Evolutionary conservation across 2,888 invertebrate species (phyloP), one percentile per base, ranked within the genome.

Genomic region (Scaptomyza flava): DNA sequence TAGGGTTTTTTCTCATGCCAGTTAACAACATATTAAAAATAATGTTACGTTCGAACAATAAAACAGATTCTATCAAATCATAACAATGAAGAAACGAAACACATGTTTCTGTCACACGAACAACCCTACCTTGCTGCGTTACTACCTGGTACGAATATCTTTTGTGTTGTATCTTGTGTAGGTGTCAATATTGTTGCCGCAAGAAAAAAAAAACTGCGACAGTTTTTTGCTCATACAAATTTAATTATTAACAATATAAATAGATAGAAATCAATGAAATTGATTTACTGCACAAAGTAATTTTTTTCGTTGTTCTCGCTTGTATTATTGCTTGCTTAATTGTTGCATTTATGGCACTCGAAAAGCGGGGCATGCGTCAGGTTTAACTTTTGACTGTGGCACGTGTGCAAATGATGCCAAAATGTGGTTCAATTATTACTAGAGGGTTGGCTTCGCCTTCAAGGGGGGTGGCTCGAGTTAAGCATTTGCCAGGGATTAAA

Each of bases 341-440:
- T 72, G 62, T 45, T 60, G 48, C 58, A 60, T 58, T 58, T 38
- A 33, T 36, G 58, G 34, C 46, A 58, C 47, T 41, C 41, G 14
- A 53, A 52, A 14, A 3, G 4, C 6, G 31, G 8, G 41, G 50
- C 54, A n/a, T 59, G 62, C 43, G 42, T 46, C 59, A 50, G 31
- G 42, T 54, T 67, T 70, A 7, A 31, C 62, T 58, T 67, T 75
- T 74, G 75, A 75, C 71, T 74, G 59, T 12, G 75, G 47, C 74
- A 75, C 74, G 74, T 63, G 70, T 42, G 30, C n/a, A 0, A 2
- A 20, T 33, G 23, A 50, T 59, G 57, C 48, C 69, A 42, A 36
- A 70, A 27, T 63, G 47, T 48, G 60, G 54, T 48, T 33, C 56
- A 56, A 52, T 72, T 45, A 73, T 59, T 56, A 41, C 38, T 38